Percentiles rank a stretch among this genome's conserved stretches.
phyloP scores from a whole-genome alignment of 1,140 invertebrate species.

The Dysdera silvatica region DNA sequence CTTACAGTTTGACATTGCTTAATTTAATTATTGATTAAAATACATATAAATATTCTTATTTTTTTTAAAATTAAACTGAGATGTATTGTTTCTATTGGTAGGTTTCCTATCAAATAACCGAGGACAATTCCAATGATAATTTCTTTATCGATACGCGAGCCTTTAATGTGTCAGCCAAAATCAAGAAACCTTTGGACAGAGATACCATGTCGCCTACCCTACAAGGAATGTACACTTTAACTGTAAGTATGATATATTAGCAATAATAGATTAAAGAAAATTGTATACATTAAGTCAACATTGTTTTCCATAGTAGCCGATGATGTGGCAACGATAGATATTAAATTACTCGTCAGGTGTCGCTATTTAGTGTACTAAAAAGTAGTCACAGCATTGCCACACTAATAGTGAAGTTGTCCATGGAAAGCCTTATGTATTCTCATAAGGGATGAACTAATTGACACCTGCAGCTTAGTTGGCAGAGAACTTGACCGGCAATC shows the following conservation, averaged over 20 bases:
- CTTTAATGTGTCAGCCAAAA: slow-evolving; percentile 33
- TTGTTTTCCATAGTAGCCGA: too few species aligned
- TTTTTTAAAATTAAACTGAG: background rate
- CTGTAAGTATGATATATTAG: slow-evolving; percentile 24
- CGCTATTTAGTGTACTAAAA: too few species aligned
- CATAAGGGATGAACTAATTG: too few species aligned
- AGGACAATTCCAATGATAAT: slow-evolving; percentile 38
- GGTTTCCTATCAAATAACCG: slow-evolving; percentile 37
- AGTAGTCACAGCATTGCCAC: too few species aligned
- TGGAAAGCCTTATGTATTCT: too few species aligned
- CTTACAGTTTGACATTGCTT: background rate
- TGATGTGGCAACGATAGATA: too few species aligned
- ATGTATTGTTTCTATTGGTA: slow-evolving; percentile 8
- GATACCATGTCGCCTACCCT: slow-evolving; percentile 36
- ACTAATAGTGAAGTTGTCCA: too few species aligned
- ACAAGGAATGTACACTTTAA: slow-evolving; percentile 37
- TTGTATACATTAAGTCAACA: too few species aligned
- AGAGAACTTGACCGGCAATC: too few species aligned
- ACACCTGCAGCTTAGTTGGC: too few species aligned
- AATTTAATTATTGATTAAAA: background rate
- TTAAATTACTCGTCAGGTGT: too few species aligned
- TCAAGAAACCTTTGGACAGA: slow-evolving; percentile 36
- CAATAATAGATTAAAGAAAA: too few species aligned
- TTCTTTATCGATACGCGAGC: slow-evolving; percentile 34
- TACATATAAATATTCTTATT: background rate